Percentiles rank a stretch among this genome's conserved stretches.
phyloP scores from a whole-genome alignment of 2,113 vertebrate species.

The Pithys albifrons region DNA sequence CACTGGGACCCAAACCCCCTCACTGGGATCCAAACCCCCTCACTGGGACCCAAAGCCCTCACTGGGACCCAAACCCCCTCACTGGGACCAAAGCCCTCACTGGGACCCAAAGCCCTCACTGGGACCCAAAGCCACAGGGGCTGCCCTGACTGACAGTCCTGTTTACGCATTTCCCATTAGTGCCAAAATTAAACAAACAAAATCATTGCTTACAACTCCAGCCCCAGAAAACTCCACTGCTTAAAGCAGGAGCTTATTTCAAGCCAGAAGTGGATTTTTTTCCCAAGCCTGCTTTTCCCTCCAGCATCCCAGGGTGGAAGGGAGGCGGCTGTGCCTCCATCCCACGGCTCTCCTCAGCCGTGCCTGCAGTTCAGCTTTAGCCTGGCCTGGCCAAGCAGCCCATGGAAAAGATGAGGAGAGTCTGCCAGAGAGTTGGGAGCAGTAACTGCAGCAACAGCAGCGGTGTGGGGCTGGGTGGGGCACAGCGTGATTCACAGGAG shows the following conservation, averaged over 20 bases:
- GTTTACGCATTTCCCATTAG: neutral
- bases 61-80: too few species aligned
- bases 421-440: neutral
- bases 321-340: neutral
- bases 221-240: neutral
- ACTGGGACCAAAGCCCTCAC: too few species aligned
- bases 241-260: neutral
- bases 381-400: neutral
- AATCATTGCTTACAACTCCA: neutral
- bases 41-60: too few species aligned
- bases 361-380: neutral
- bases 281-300: neutral
- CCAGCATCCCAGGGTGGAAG: neutral
- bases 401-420: slow-evolving; percentile 18
- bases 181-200: slow-evolving; percentile 10
- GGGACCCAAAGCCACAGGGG: neutral
- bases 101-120: neutral
- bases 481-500: slow-evolving; percentile 4
- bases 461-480: slow-evolving; percentile 20
- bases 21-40: too few species aligned
- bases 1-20: too few species aligned
- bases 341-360: neutral
- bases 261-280: neutral
- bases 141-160: neutral
- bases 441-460: neutral